Evolutionary conservation across 2,797 vertebrate species (phyloP).

Genomic region (Lacerta bilineata): DNA sequence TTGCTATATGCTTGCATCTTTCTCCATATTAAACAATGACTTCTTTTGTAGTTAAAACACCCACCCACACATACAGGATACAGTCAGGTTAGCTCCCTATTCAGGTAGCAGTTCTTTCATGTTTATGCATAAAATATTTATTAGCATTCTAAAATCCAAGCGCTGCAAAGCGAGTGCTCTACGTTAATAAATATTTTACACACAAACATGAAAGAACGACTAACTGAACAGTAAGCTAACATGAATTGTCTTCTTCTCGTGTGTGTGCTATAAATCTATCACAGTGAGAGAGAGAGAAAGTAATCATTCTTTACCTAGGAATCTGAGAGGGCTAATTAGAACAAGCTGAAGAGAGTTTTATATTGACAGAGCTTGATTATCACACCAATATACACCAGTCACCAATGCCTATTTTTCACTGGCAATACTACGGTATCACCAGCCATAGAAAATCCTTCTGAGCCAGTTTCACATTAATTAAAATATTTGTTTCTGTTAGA

Average conservation of each 20-base stretch:
- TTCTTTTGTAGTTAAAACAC: not conserved
- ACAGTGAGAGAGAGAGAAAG: not conserved
- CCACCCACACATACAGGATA: not conserved
- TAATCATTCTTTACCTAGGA: not conserved
- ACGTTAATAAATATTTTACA: constrained; percentile 41
- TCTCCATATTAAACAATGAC: not conserved
- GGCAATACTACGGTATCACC: not conserved
- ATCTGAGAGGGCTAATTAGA: not conserved
- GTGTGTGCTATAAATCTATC: constrained; percentile 4
- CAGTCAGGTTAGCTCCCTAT: not conserved
- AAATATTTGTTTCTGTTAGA: not conserved
- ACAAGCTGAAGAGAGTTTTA: not conserved
- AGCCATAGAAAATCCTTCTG: not conserved
- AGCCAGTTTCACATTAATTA: not conserved
- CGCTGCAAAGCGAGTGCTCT: constrained; percentile 11
- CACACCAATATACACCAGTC: not conserved
- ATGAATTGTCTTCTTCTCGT: not conserved
- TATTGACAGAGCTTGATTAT: not conserved
- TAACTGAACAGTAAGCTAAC: constrained; percentile 19
- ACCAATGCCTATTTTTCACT: not conserved
- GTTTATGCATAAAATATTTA: constrained; percentile 36
- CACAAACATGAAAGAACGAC: constrained; percentile 29
- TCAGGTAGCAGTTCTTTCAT: constrained; percentile 15
- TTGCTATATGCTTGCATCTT: not conserved
- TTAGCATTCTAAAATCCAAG: constrained; percentile 33